Evolutionary conservation across 2,113 vertebrate genomes (phyloP), one percentile per base, ranked within the genome.

Genomic region (Mirza zaza): DNA sequence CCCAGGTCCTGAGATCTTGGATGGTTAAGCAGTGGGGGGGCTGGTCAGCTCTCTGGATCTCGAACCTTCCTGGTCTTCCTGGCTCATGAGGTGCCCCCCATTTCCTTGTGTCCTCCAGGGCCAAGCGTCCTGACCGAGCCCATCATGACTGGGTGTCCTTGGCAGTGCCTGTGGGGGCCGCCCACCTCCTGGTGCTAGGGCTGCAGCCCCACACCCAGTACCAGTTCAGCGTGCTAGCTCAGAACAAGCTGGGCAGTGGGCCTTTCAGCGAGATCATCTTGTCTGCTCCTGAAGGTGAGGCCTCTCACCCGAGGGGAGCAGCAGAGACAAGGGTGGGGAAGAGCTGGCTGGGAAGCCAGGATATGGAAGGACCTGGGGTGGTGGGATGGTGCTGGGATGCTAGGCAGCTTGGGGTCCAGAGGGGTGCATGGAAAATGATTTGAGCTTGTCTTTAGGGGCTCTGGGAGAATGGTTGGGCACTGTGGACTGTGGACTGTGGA

Each of bases 171-270:
- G 95, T 98, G 1, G 99, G 99, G 18, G 98, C 99, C 86, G 98
- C 97, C 21, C 98, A 99, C 96, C 98, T 99, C 45, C 94, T 99
- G 57, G 99, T 99, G 96, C 98, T 99, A 0, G 99, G 99, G 75
- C 98, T 99, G 15, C 99, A 99, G 91, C 98, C 99, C 0, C 98
- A 98, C 67, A 99, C 98, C 0, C 97, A 98, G 52, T 99, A 99
- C 98, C 99, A 99, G 98, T 99, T 99, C 98, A 99, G 99, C 0
- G 98, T 99, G 94, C 98, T 99, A 48, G 99, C 99, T 80, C 99
- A 99, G 98, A 99, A 99, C 98, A 99, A 99, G 97, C 98, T 99
- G 79, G 99, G 99, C 61, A 99, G 99, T 0, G 99, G 99, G n/a
- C 99, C 99, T 52, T 99, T 99, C 98, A 99, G 99, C 70, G 99